Evolutionary conservation across 2,888 invertebrate genomes (phyloP), one percentile per base, ranked within the genome.

Genomic region (Dolomedes plantarius): DNA sequence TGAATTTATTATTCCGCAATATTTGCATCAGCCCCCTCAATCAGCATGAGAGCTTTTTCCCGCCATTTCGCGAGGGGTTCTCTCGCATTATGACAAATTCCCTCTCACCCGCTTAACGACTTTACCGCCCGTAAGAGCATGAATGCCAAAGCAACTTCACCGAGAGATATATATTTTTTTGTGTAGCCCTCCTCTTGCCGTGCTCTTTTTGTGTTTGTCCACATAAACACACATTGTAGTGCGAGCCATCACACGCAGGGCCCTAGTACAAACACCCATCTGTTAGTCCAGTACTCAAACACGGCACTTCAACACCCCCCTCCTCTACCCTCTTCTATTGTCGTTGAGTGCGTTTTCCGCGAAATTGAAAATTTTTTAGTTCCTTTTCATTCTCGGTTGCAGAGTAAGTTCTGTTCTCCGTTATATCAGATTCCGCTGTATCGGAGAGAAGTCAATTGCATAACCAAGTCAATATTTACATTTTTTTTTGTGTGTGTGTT

Each of bases 211-310:
- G 29, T 72, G 41, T 50, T 39, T 46, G 50, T 80, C 46, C 73
- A 36, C 67, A 80, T 73, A 80, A 41, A 19, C 65, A 73, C 50
- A 73, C 73, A 79, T 39, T 41, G 28, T 69, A 69, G 28, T n/a
- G 23, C 16, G 46, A 46, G 46, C 75, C 64, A 27, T 75, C 75
- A 62, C 65, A 62, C 73, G 32, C 65, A 64, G 67, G 29, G 23
- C n/a, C 28, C 71, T 62, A 31, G 65, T 72, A 65, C 83, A 72
- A 76, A 83, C 65, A 76, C 83, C 46, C 83, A 83, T 72, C 76
- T 83, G 83, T 83, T 83, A 77, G 83, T 50, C 9, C 31, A 76
- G 72, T 83, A 50, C 72, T 83, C 72, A 36, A 72, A 83, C 76
- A 65, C 13, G 46, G 56, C 65, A 72, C 83, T 77, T 64, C 9